phyloP scores from a whole-genome alignment of 2,113 vertebrate genomes.

The Jaculus jaculus region DNA sequence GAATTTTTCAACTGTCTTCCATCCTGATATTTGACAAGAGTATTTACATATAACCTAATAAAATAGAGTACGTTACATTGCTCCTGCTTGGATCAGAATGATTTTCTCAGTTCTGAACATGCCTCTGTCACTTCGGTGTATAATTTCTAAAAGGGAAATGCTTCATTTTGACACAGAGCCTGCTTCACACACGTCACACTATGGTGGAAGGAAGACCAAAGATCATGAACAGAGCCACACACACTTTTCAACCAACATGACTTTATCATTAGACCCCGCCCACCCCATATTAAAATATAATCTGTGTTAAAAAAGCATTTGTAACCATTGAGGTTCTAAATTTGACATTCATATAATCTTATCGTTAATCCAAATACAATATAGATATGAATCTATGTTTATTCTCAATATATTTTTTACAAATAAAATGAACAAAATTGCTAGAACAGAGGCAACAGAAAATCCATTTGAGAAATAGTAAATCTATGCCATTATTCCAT shows the following conservation, averaged over 20 bases:
- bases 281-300: slow-evolving; percentile 83
- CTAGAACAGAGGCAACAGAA: slow-evolving; percentile 77
- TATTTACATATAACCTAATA: slow-evolving; percentile 87
- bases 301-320: slow-evolving; percentile 79
- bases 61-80: slow-evolving; percentile 85
- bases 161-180: slow-evolving; percentile 71
- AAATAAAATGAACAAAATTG: slow-evolving; percentile 69
- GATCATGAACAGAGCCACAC: slow-evolving; percentile 75
- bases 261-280: slow-evolving; percentile 61
- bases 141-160: slow-evolving; percentile 73
- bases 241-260: slow-evolving; percentile 74
- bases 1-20: slow-evolving; percentile 84
- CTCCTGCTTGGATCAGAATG: slow-evolving; percentile 75
- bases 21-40: slow-evolving; percentile 87
- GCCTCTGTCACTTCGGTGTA: neutral
- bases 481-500: slow-evolving; percentile 59
- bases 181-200: slow-evolving; percentile 76
- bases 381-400: slow-evolving; percentile 65
- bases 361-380: slow-evolving; percentile 44
- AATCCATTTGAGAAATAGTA: slow-evolving; percentile 54
- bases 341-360: slow-evolving; percentile 74
- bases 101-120: slow-evolving; percentile 77
- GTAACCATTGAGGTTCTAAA: slow-evolving; percentile 64
- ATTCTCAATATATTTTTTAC: slow-evolving; percentile 62
- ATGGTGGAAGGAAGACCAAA: slow-evolving; percentile 69